Base-by-base conservation (phyloP, 2,113 vertebrate species). In the Seriola aureovittata region DNA sequence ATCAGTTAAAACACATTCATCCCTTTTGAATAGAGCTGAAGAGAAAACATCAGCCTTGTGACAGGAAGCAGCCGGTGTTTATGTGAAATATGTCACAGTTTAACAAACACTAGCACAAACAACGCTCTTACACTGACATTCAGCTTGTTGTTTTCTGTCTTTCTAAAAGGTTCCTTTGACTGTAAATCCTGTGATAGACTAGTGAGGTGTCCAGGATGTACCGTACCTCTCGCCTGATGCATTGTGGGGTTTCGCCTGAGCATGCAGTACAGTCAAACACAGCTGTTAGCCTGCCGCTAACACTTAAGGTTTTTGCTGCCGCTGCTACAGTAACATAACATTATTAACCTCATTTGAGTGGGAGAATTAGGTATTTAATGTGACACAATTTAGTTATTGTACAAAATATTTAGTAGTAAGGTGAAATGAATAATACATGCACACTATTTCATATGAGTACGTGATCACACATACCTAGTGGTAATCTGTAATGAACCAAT, bases 401-500 rank as follows among this genome's bases (percentile, higher is more conserved):
- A 23, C 10, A 64, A 11, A 74, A 66, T 66, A 44, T 71, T 54
- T 72, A 74, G 67, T 76, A 17, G 3, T 59, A 70, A 66, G 19
- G 8, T 25, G 36, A 74, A 66, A 21, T n/a, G 8, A 14, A 14
- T 66, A 16, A 44, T 67, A 44, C 11, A 11, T 55, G 62, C 0
- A 4, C 9, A 17, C 12, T 7, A 6, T 50, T 50, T 17, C 46
- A 50, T 50, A 1, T 7, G 50, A 60, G 80, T 52, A 82, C 73
- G 59, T 76, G 16, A 70, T 76, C 11, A 78, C 60, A 57, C 0
- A 12, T 79, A 73, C 62, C 59, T 84, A 21, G 52, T 17, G 25
- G 19, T 64, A 4, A 29, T 80, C 65, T 78, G n/a, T 57, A 75
- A 82, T 71, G 66, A 84, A 71, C 63, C 21, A 52, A 44, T 63